Base-by-base conservation (phyloP, 2,113 vertebrate species). In the Rafetus swinhoei region DNA sequence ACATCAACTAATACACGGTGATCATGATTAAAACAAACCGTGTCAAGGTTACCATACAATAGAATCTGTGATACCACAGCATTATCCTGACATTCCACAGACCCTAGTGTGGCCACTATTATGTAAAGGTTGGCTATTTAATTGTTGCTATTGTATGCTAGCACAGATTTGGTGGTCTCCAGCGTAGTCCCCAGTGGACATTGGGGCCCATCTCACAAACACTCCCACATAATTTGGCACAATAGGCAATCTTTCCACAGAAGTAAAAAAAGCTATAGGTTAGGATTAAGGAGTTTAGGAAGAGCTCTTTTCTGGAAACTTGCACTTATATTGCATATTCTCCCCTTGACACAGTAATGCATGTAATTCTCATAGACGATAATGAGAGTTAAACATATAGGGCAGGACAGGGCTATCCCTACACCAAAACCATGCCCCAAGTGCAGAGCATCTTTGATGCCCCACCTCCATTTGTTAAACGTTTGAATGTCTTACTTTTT, bases 321-420 rank as follows among this genome's bases (percentile, higher is more conserved):
- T 81, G 52, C 57, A 53, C 35, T 9, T 5, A 59, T 7, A 54
- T 35, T 74, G 69, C 21, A 13, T 1, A 62, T 18, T 79, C 27
- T 69, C 53, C 77, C 65, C 45, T 59, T 83, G 35, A 59, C 14
- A 29, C 9, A 57, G 54, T 10, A 1, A 1, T 88, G 22, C 18
- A 87, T 50, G 79, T 86, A 81, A 90, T 21, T 84, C 12, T 79
- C 54, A 77, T 22, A 72, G 59, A 13, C 55, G 88, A 89, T 32
- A 25, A 77, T 15, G 22, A 77, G 39, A 45, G 85, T 60, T 19
- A 79, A 97, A 94, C 59, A 53, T 79, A 79, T 81, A 87, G 10
- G 35, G 24, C 57, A 59, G 57, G 59, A 29, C 59, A 62, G 59
- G 25, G 11, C 25, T 12, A 14, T 25, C 59, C 12, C 59, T 62